phyloP scores from a whole-genome alignment of 1,140 invertebrate genomes.

The Calosoma granatense region DNA sequence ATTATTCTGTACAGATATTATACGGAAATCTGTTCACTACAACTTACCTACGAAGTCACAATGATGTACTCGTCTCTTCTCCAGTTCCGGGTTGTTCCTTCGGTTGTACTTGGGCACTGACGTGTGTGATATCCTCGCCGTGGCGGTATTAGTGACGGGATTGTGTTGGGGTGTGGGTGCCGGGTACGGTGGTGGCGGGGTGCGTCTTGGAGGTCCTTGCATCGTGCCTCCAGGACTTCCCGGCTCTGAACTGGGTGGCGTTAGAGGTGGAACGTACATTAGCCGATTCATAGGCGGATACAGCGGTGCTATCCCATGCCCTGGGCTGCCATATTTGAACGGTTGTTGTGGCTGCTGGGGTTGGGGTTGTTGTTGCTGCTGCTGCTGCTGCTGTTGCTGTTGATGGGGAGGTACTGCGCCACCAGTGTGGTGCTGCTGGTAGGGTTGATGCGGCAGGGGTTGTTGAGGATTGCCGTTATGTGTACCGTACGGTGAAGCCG shows the following conservation, averaged over 20 bases:
- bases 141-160: conserved; percentile 30
- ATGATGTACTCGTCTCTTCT: conserved; percentile 88
- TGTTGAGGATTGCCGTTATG: conserved; percentile 27
- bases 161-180: conserved; percentile 36
- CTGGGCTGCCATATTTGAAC: conserved; percentile 25
- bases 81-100: conserved; percentile 90
- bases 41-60: conserved; percentile 86
- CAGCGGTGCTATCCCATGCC: conserved; percentile 29
- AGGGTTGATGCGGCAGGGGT: conserved; percentile 30
- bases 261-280: conserved; percentile 69
- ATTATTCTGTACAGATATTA: too few species aligned
- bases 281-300: conserved; percentile 37
- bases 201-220: conserved; percentile 41
- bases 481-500: conserved; percentile 37
- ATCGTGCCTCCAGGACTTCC: conserved; percentile 59
- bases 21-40: too few species aligned
- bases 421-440: too few species aligned
- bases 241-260: conserved; percentile 72
- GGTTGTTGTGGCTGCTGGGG: conserved; percentile 27
- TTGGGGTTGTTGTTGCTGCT: conserved; percentile 26
- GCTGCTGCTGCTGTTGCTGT: conserved; percentile 30
- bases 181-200: conserved; percentile 51
- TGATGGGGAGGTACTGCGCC: conserved; percentile 38
- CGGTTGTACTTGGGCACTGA: conserved; percentile 66
- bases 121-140: conserved; percentile 17